Conservation (phyloP, 2,888 invertebrate species). For the Drosophila stalkeri region DNA sequence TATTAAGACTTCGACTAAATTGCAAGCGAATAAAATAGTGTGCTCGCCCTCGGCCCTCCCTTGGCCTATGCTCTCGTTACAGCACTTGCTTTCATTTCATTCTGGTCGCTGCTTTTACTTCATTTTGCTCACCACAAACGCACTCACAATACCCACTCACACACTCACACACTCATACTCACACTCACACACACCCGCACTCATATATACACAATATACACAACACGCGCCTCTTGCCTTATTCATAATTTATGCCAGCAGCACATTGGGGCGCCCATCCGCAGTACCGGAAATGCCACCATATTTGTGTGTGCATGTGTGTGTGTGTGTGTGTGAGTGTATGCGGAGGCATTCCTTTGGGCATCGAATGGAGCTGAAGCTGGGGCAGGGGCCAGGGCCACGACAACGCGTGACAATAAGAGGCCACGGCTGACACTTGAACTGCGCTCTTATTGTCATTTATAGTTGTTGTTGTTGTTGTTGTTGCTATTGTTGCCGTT, state of each 20-base stretch:
- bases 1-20: slow-evolving; percentile 28
- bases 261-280: slow-evolving; percentile 68
- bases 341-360: slow-evolving; percentile 67
- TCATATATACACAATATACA: slow-evolving; percentile 24
- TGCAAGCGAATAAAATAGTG: slow-evolving; percentile 30
- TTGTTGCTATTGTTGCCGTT: slow-evolving; percentile 6
- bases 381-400: slow-evolving; percentile 31
- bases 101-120: slow-evolving; percentile 70
- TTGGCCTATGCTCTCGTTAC: slow-evolving; percentile 17
- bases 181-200: slow-evolving; percentile 20
- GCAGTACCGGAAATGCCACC: slow-evolving; percentile 75
- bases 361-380: slow-evolving; percentile 58
- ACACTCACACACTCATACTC: slow-evolving; percentile 21
- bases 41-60: slow-evolving; percentile 15
- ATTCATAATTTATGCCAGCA: slow-evolving; percentile 82
- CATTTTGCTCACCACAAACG: slow-evolving; percentile 66
- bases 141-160: slow-evolving; percentile 37
- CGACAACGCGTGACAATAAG: slow-evolving; percentile 78
- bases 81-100: slow-evolving; percentile 78
- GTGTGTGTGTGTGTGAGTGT: slow-evolving; percentile 24
- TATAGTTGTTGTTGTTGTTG: slow-evolving; percentile 64
- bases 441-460: slow-evolving; percentile 79
- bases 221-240: slow-evolving; percentile 63
- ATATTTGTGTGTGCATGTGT: slow-evolving; percentile 62
- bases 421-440: slow-evolving; percentile 80